These are phyloP conservation scores for Rhingia rostrata DNA, from an alignment of 2,888 invertebrate genomes.

Conservation along the genomic window DNA sequence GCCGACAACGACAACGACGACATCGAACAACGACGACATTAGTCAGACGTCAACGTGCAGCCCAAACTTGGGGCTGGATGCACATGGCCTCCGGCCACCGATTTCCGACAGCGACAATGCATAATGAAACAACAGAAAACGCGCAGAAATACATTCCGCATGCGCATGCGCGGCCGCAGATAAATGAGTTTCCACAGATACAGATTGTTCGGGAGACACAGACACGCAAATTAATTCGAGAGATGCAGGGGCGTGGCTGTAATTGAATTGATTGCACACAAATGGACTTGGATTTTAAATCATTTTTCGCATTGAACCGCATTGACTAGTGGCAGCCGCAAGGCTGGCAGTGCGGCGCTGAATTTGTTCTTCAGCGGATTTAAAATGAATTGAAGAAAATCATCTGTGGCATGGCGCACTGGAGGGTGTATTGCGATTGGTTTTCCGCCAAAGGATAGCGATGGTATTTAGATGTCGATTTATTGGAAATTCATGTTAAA, in stretches of 20 bases:
- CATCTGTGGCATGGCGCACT: constrained; percentile 35
- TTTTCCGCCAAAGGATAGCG: constrained; percentile 45
- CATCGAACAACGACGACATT: constrained; percentile 51
- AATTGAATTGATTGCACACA: constrained; percentile 74
- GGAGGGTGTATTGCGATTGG: constrained; percentile 10
- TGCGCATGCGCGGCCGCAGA: constrained; percentile 14
- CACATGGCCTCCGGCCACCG: constrained; percentile 72
- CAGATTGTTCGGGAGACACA: constrained; percentile 63
- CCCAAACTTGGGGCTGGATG: constrained; percentile 69
- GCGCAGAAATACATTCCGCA: constrained; percentile 4
- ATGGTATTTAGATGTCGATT: constrained; percentile 32
- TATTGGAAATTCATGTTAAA: constrained; percentile 43
- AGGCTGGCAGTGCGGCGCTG: constrained; percentile 45
- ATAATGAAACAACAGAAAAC: constrained; percentile 49
- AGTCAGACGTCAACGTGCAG: constrained; percentile 65
- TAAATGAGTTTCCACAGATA: constrained; percentile 50
- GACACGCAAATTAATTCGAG: constrained; percentile 71
- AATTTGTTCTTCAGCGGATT: constrained; percentile 19
- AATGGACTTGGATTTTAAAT: constrained; percentile 67
- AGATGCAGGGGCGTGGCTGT: constrained; percentile 69
- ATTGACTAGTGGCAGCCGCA: constrained; percentile 25
- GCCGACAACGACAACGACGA: constrained; percentile 18
- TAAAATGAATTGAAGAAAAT: constrained; percentile 35
- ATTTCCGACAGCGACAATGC: constrained; percentile 71
- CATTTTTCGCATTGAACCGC: constrained; percentile 52